Evolutionary conservation across 1,140 invertebrate species (phyloP).

Genomic region (Drosophila nasuta): DNA sequence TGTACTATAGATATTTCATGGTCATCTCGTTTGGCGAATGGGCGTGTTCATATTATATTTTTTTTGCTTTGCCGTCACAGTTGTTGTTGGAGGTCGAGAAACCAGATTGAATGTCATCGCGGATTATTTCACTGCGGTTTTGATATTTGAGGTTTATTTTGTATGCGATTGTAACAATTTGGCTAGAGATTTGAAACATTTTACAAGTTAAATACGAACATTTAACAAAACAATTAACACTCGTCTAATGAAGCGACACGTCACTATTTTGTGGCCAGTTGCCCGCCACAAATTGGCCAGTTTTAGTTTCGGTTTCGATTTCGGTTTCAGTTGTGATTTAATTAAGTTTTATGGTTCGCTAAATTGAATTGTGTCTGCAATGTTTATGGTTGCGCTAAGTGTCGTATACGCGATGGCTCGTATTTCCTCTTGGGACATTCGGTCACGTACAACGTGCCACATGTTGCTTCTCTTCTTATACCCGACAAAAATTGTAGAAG

Average conservation of each 20-base stretch:
- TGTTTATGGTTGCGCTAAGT: constrained; percentile 65
- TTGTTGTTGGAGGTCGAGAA: constrained; percentile 23
- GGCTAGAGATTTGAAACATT: constrained; percentile 20
- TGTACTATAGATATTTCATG: constrained; percentile 9
- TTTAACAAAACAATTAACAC: constrained; percentile 59
- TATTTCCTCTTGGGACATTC: not conserved
- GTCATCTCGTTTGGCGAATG: not conserved
- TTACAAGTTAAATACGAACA: constrained; percentile 28
- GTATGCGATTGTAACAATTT: constrained; percentile 39
- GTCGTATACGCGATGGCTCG: not conserved
- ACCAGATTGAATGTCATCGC: constrained; percentile 37
- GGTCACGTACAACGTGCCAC: not conserved
- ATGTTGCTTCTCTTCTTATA: not conserved
- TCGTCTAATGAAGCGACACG: constrained; percentile 58
- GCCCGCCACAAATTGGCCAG: constrained; percentile 21
- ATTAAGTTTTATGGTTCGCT: constrained; percentile 54
- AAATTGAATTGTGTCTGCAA: constrained; percentile 42
- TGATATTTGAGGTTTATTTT: not conserved
- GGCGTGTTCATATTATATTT: constrained; percentile 2
- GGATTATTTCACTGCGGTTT: constrained; percentile 2
- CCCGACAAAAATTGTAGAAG: too few relatives aligned
- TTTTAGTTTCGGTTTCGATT: constrained; percentile 13
- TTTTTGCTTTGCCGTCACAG: too few relatives aligned
- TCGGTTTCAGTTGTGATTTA: constrained; percentile 47
- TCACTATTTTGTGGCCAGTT: constrained; percentile 15